Evolutionary conservation across 2,797 vertebrate species (phyloP).

Genomic region (Catamblyrhynchus diadema): DNA sequence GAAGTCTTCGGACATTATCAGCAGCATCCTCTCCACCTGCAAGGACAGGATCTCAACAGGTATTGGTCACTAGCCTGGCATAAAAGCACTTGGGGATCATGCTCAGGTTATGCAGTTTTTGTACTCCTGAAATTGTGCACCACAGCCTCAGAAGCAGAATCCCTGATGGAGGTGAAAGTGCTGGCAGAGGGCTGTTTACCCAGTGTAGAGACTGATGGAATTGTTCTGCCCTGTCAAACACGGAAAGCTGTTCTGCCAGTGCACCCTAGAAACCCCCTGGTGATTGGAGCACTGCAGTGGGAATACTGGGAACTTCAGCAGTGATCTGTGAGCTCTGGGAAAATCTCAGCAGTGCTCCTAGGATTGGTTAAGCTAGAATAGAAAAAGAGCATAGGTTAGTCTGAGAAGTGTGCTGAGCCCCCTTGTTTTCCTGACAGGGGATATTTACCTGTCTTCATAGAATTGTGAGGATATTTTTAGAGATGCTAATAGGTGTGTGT

Average conservation of each 20-base stretch:
- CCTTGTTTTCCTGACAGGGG: not conserved
- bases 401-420: not conserved
- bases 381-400: not conserved
- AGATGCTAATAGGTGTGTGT: not conserved
- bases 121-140: not conserved
- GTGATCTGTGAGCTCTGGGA: not conserved
- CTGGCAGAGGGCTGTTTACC: not conserved
- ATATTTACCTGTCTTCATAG: not conserved
- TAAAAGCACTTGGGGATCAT: not conserved
- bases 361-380: not conserved
- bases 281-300: not conserved
- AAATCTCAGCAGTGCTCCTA: not conserved
- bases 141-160: not conserved
- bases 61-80: conserved; percentile 25
- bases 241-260: not conserved
- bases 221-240: not conserved
- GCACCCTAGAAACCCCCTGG: not conserved
- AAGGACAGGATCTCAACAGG: conserved; percentile 92
- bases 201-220: not conserved
- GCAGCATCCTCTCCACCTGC: conserved; percentile 89
- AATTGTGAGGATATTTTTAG: not conserved
- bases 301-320: not conserved
- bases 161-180: not conserved
- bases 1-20: conserved; percentile 99
- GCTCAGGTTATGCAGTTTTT: not conserved